Conservation (phyloP, 2,797 vertebrate genomes). For the Atherinosoma microstoma region DNA sequence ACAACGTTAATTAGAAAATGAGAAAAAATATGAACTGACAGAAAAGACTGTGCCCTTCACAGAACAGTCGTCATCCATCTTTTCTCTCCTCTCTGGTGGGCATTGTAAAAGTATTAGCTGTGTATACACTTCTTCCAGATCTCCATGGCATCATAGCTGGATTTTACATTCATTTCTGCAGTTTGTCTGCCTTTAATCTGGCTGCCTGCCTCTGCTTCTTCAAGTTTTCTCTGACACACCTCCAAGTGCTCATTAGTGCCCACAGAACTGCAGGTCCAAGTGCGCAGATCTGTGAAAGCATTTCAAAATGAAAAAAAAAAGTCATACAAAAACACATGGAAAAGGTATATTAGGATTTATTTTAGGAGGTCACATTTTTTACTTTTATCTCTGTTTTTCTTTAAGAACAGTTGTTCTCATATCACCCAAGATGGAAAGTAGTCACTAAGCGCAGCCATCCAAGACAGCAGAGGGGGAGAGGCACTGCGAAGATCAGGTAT, state of each 20-base stretch:
- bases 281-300: conserved; percentile 46
- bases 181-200: conserved; percentile 26
- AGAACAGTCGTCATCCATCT: background rate
- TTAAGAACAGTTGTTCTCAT: conserved; percentile 3
- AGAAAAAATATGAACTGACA: background rate
- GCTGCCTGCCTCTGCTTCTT: conserved; percentile 33
- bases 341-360: conserved; percentile 52
- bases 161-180: conserved; percentile 45
- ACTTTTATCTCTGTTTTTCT: background rate
- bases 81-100: conserved; percentile 6
- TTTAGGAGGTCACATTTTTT: conserved; percentile 25
- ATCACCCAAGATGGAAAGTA: conserved; percentile 15
- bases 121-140: conserved; percentile 38
- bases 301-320: conserved; percentile 39
- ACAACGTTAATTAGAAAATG: background rate
- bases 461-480: background rate
- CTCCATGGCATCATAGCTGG: conserved; percentile 48
- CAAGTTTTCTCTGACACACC: conserved; percentile 46
- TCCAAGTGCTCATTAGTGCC: conserved; percentile 60
- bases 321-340: conserved; percentile 48
- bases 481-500: background rate
- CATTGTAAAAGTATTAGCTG: conserved; percentile 12
- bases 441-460: background rate
- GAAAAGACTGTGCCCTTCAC: background rate
- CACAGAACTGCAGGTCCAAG: conserved; percentile 47